Conservation (phyloP, 2,113 vertebrate species). For the Onychostruthus taczanowskii region DNA sequence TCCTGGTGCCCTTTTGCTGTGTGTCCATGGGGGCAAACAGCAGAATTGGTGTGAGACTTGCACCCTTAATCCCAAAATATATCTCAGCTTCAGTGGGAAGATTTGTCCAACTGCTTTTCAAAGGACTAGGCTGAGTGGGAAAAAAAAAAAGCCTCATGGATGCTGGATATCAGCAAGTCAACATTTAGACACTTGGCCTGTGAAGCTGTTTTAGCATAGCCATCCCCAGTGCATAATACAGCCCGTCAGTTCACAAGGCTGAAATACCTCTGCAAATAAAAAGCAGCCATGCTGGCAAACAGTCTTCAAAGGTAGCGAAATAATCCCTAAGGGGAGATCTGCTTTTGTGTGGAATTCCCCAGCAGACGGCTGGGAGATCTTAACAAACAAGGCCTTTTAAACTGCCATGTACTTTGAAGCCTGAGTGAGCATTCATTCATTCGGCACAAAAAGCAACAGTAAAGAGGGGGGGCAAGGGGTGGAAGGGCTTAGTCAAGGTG, state of each 20-base stretch:
- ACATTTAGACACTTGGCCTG: neutral
- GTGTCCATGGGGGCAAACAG: accelerated
- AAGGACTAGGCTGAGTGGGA: neutral
- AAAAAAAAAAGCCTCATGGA: neutral
- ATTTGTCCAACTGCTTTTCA: neutral
- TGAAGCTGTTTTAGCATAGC: neutral
- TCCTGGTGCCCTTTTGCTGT: neutral
- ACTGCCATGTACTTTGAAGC: slow-evolving; percentile 26
- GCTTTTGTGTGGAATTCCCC: slow-evolving; percentile 47
- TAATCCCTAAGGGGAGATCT: slow-evolving; percentile 24
- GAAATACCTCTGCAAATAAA: slow-evolving; percentile 52
- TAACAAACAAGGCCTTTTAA: slow-evolving; percentile 39
- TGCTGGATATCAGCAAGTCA: neutral
- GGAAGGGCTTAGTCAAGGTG: slow-evolving; percentile 7
- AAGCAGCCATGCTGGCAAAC: slow-evolving; percentile 31
- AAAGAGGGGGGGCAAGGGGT: neutral
- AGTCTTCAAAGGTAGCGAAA: slow-evolving; percentile 29
- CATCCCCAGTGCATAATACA: accelerated
- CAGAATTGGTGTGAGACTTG: neutral
- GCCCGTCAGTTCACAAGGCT: neutral
- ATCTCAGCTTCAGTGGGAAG: neutral
- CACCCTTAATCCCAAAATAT: neutral
- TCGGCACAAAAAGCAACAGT: slow-evolving; percentile 13
- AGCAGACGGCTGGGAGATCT: slow-evolving; percentile 15
- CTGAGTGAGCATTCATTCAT: slow-evolving; percentile 46